Conservation (phyloP, 2,797 vertebrate species). For the Alfaro cultratus region DNA sequence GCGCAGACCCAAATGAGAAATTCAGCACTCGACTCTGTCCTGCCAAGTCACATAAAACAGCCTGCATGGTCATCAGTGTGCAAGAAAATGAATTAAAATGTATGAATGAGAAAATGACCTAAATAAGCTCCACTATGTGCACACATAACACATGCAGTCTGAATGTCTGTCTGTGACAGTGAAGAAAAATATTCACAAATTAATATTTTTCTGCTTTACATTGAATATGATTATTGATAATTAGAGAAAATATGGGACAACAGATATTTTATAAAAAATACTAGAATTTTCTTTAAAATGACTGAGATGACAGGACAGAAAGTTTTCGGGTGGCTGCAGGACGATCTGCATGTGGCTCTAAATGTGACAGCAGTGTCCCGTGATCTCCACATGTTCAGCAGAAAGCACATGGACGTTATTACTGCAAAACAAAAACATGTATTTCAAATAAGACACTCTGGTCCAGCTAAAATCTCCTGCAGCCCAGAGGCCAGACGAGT, state of each 20-base stretch:
- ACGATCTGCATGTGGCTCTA: not conserved
- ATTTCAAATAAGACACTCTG: no score
- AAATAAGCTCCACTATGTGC: constrained; percentile 6
- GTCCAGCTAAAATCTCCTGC: no score
- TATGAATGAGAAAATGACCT: constrained; percentile 10
- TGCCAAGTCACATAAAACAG: constrained; percentile 40
- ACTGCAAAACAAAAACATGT: not conserved
- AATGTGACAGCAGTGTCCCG: not conserved
- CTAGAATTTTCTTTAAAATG: not conserved
- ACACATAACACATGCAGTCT: constrained; percentile 5
- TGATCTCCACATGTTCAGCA: not conserved
- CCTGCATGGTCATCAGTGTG: constrained; percentile 34
- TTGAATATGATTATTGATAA: not conserved
- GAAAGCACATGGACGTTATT: not conserved
- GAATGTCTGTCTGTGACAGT: constrained; percentile 12
- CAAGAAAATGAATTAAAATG: constrained; percentile 24
- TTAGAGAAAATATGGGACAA: not conserved
- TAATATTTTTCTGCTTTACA: constrained; percentile 5
- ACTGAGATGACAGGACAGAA: not conserved
- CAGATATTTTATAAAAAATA: no score
- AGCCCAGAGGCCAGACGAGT: no score
- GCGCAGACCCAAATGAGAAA: constrained; percentile 62
- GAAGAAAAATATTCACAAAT: constrained; percentile 28
- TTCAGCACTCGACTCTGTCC: constrained; percentile 47
- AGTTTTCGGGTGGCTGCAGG: not conserved